phyloP scores from a whole-genome alignment of 2,797 vertebrate species.

The Mergus octosetaceus region DNA sequence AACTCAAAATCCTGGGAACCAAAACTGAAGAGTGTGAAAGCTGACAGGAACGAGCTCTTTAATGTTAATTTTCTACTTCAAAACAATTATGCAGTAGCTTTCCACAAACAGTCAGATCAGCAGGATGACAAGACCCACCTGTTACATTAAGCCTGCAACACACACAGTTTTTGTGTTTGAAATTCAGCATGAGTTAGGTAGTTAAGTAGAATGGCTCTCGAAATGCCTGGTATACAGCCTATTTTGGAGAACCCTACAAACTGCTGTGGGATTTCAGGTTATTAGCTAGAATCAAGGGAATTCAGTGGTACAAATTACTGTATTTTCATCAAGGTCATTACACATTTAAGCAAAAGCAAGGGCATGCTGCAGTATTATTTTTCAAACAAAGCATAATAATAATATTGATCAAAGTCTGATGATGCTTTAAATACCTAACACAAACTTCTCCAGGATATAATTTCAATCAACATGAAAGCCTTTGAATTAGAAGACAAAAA shows the following conservation, averaged over 20 bases:
- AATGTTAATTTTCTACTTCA: not conserved
- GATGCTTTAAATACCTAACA: not conserved
- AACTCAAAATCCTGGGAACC: not conserved
- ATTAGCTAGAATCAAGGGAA: not conserved
- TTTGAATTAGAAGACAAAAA: not conserved
- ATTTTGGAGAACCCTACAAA: not conserved
- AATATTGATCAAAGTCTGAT: not conserved
- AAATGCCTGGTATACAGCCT: not conserved
- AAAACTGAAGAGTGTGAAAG: not conserved
- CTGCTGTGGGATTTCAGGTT: not conserved
- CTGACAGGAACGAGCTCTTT: not conserved
- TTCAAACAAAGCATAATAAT: not conserved
- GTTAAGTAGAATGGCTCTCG: not conserved
- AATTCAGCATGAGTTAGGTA: not conserved
- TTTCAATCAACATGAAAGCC: not conserved
- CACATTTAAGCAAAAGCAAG: not conserved
- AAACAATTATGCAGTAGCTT: not conserved
- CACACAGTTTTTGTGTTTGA: not conserved
- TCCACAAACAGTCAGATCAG: not conserved
- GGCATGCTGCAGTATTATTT: not conserved
- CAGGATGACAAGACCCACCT: conserved; percentile 3
- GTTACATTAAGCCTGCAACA: not conserved
- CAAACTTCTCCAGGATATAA: not conserved
- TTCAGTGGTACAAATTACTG: not conserved
- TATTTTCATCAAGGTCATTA: not conserved